Evolutionary conservation across 2,113 vertebrate genomes (phyloP), one percentile per base, ranked within the genome.

Genomic region (Atractosteus spatula): DNA sequence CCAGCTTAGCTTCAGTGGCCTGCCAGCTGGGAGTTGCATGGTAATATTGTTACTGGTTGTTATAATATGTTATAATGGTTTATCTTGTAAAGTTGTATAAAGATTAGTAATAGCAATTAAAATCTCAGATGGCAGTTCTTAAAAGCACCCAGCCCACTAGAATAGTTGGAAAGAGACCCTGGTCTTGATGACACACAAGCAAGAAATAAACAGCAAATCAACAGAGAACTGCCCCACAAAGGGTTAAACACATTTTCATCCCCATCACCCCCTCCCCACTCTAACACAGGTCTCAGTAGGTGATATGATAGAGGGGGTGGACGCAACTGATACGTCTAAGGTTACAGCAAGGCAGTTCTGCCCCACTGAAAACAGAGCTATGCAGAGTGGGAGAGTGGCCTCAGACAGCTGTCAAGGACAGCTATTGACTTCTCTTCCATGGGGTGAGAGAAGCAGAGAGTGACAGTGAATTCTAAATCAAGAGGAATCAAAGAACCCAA

Each of bases 371-470:
- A 88, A 89, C 85, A 88, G 92, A 89, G 83, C 82, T 76, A 85
- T 83, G 85, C 70, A 74, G 88, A 83, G 82, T 76, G 85, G 82
- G 85, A 83, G 84, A 88, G 87, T 91, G 89, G 80, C 88, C 88
- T 85, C 84, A 92, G 92, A 86, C 87, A 92, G 90, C 88, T 90
- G 89, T 92, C 89, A 92, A 94, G 92, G 93, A 88, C 92, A 94
- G 89, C 83, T 62, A 85, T 85, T 88, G 87, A 86, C 79, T 88
- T 89, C 86, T 90, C 87, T 91, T 91, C 89, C 89, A 89, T 71
- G 83, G 82, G 88, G 88, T 82, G 82, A 76, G 85, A 90, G 84
- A 88, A 62, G 83, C 83, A 88, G 88, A 83, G 81, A 76, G 86
- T 89, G 84, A 89, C 0, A 83, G 81, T 87, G 87, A 86, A 89